Conservation (phyloP, 92 coral and sea anemone species). For the Siderastrea radians region DNA sequence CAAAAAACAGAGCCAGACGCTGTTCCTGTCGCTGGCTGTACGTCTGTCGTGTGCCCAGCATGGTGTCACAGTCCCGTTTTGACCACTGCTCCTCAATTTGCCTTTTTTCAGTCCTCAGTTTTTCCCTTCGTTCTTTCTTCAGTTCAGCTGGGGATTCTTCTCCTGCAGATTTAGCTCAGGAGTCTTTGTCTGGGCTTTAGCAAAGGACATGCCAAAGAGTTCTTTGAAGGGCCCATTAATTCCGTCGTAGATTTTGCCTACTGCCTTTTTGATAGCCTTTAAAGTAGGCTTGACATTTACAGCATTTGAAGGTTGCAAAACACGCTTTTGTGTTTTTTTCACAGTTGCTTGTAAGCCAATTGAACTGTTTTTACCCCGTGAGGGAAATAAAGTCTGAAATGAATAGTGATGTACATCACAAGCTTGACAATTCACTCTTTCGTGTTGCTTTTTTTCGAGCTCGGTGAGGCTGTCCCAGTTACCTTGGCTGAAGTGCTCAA, state of each 20-base stretch:
- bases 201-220: conserved; percentile 49
- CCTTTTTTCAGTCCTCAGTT: conserved; percentile 21
- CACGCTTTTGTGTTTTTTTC: conserved; percentile 3
- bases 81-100: conserved; percentile 42
- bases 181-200: conserved; percentile 54
- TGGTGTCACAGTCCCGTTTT: conserved; percentile 50
- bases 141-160: conserved; percentile 36
- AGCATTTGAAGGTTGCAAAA: conserved; percentile 17
- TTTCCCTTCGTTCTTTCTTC: conserved; percentile 32
- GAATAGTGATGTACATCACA: conserved; percentile 19
- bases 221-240: conserved; percentile 52
- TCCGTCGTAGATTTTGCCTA: conserved; percentile 21
- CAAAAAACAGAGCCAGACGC: conserved; percentile 30
- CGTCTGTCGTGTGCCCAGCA: conserved; percentile 54
- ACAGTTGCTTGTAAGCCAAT: not conserved
- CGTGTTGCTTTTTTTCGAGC: conserved; percentile 15
- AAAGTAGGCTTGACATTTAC: conserved; percentile 24
- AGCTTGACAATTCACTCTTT: conserved; percentile 1
- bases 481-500: conserved; percentile 7
- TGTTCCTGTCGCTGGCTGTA: conserved; percentile 51
- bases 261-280: conserved; percentile 43
- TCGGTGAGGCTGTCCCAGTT: conserved; percentile 27
- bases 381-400: conserved; percentile 27
- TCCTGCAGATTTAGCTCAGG: conserved; percentile 33
- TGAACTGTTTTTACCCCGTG: not conserved